phyloP scores from a whole-genome alignment of 2,888 invertebrate species.

The Noctua comes region DNA sequence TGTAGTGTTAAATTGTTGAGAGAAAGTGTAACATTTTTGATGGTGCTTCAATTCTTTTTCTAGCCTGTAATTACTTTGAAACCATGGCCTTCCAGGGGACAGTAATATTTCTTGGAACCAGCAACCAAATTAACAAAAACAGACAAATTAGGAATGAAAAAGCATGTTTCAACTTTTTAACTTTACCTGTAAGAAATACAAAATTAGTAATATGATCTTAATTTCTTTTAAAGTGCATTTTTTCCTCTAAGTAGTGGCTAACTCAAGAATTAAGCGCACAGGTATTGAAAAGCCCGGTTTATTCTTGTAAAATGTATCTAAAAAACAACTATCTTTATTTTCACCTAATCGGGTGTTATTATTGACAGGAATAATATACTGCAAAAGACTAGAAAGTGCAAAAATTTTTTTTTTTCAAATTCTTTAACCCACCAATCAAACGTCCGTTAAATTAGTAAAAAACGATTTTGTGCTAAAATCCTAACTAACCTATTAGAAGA shows the following conservation, averaged over 20 bases:
- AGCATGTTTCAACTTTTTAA: neutral
- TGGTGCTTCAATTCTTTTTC: neutral
- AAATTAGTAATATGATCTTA: neutral
- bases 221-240: no score
- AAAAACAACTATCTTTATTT: neutral
- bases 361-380: slow-evolving; percentile 3
- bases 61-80: neutral
- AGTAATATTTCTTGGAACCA: neutral
- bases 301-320: neutral
- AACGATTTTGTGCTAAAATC: slow-evolving; percentile 19
- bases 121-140: neutral
- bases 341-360: neutral
- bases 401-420: neutral
- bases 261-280: neutral
- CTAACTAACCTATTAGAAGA: slow-evolving; percentile 49
- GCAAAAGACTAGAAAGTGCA: slow-evolving; percentile 18
- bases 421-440: neutral
- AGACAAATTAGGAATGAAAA: neutral
- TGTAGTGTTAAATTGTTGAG: slow-evolving; percentile 4
- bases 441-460: slow-evolving; percentile 45
- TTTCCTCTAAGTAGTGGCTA: no score
- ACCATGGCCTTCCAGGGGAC: neutral
- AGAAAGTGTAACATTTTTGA: neutral
- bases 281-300: neutral
- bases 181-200: neutral